Evolutionary conservation across 2,888 invertebrate species (phyloP).

Genomic region (Agrilus biguttatus): DNA sequence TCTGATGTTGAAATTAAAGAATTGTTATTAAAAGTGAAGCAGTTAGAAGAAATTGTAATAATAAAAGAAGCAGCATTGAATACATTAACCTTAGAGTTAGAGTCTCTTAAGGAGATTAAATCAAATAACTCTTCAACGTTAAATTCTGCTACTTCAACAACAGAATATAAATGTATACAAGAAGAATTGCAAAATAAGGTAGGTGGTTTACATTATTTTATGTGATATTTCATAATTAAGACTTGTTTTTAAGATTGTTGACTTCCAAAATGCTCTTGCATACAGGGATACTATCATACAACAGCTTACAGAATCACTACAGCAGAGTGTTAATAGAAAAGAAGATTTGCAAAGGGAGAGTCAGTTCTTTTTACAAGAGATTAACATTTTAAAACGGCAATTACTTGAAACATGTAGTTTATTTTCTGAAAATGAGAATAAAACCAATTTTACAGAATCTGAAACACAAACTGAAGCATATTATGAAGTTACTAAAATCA

Average conservation of each 20-base stretch:
- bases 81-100: slow-evolving; percentile 33
- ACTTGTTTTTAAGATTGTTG: slow-evolving; percentile 45
- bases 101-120: slow-evolving; percentile 31
- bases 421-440: too few species aligned
- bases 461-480: too few species aligned
- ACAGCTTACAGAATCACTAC: slow-evolving; percentile 54
- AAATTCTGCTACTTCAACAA: slow-evolving; percentile 45
- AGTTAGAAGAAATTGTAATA: slow-evolving; percentile 31
- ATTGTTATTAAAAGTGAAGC: slow-evolving; percentile 19
- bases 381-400: slow-evolving; percentile 36
- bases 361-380: slow-evolving; percentile 43
- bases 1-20: slow-evolving; percentile 2
- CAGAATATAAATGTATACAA: slow-evolving; percentile 58
- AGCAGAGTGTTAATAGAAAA: slow-evolving; percentile 47
- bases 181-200: slow-evolving; percentile 58
- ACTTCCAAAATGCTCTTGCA: slow-evolving; percentile 54
- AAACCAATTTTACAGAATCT: too few species aligned
- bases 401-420: slow-evolving; percentile 30
- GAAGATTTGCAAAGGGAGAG: slow-evolving; percentile 47
- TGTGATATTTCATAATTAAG: not conserved
- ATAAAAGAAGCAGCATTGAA: slow-evolving; percentile 35
- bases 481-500: too few species aligned
- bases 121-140: slow-evolving; percentile 35
- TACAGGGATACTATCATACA: slow-evolving; percentile 58
- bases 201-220: slow-evolving; percentile 18